phyloP scores from a whole-genome alignment of 2,113 vertebrate species.

The Muscicapa adusta region DNA sequence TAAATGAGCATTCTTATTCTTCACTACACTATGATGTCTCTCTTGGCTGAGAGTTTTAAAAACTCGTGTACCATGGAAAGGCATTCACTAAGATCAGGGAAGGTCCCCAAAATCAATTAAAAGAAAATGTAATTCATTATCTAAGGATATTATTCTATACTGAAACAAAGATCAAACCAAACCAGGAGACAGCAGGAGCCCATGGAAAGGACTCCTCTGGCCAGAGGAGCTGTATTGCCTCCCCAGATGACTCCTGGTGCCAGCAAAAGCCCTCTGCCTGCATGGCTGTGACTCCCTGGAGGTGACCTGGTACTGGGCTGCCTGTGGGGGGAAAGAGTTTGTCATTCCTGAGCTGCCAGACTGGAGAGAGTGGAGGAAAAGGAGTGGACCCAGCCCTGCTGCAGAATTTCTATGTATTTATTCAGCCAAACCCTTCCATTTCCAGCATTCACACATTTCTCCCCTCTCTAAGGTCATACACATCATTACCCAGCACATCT shows the following conservation, averaged over 20 bases:
- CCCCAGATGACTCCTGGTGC: neutral
- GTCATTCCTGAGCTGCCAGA: neutral
- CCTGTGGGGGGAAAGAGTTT: accelerated
- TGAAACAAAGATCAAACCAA: neutral
- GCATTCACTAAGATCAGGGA: neutral
- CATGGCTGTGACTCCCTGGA: neutral
- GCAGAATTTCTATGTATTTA: neutral
- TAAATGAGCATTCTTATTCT: neutral
- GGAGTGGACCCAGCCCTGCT: neutral
- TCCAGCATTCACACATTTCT: neutral
- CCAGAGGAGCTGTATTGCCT: neutral
- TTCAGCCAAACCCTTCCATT: neutral
- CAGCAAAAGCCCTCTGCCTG: neutral
- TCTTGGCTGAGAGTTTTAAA: neutral
- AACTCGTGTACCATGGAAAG: neutral
- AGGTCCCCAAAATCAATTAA: neutral
- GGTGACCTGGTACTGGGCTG: accelerated
- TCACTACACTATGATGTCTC: neutral
- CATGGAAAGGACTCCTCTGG: neutral
- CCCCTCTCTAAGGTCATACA: neutral
- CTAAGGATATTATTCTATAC: neutral
- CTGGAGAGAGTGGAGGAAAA: neutral
- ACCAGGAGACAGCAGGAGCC: neutral
- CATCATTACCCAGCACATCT: neutral
- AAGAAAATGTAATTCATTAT: neutral